phyloP scores from a whole-genome alignment of 1,140 invertebrate genomes.

The Drosophila malerkotliana region DNA sequence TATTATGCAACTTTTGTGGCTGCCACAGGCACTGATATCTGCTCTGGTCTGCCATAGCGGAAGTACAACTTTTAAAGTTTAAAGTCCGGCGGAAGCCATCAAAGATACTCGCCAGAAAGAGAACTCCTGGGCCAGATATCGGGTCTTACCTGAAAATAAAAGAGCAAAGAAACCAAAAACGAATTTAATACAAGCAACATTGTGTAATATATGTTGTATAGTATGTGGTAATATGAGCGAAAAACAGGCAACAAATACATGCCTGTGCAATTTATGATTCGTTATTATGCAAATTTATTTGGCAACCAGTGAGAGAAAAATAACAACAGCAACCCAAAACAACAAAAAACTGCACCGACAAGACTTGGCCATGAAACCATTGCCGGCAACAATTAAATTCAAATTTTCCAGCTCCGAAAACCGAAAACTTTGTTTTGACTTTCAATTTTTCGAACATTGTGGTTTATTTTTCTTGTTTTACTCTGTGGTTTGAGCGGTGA shows the following conservation, averaged over 20 bases:
- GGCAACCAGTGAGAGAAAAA: slow-evolving; percentile 17
- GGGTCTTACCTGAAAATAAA: slow-evolving; percentile 59
- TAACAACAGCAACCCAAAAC: slow-evolving; percentile 2
- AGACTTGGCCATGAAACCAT: slow-evolving; percentile 64
- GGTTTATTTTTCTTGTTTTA: slow-evolving; percentile 4
- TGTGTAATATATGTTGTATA: slow-evolving; percentile 21
- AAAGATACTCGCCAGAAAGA: neutral
- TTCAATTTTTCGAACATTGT: slow-evolving; percentile 36
- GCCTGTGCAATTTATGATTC: slow-evolving; percentile 57
- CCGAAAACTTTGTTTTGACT: slow-evolving; percentile 40
- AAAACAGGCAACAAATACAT: slow-evolving; percentile 10
- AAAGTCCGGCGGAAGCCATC: slow-evolving; percentile 16
- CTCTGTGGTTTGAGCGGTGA: no score
- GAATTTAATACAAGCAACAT: slow-evolving; percentile 42
- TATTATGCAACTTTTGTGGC: slow-evolving; percentile 69
- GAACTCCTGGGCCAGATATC: neutral
- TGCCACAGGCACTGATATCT: slow-evolving; percentile 5
- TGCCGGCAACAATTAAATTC: slow-evolving; percentile 61
- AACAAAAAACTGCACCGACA: slow-evolving; percentile 33
- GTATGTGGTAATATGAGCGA: neutral
- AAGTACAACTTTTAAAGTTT: slow-evolving; percentile 20
- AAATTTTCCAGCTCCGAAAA: slow-evolving; percentile 47
- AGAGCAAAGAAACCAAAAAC: slow-evolving; percentile 9
- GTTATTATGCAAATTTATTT: slow-evolving; percentile 67
- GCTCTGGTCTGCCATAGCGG: slow-evolving; percentile 18